phyloP scores from a whole-genome alignment of 2,888 invertebrate genomes.

The Andrena camellia region DNA sequence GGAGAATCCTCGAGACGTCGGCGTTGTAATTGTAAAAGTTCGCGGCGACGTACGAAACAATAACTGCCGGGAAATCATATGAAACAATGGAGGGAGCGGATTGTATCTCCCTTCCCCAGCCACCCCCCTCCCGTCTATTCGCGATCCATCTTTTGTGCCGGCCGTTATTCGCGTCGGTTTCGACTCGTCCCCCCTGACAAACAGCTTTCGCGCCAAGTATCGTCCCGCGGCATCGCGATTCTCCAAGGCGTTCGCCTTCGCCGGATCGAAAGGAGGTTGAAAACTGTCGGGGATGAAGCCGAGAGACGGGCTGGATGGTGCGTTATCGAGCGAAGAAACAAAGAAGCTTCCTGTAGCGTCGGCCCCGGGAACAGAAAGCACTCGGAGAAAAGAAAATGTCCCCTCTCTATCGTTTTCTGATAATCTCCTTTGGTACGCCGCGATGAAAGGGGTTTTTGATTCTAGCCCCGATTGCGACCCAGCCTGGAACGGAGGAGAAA shows the following conservation, averaged over 20 bases:
- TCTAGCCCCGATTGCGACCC: neutral
- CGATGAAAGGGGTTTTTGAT: slow-evolving; percentile 9
- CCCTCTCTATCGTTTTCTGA: slow-evolving; percentile 64
- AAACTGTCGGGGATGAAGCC: slow-evolving; percentile 9
- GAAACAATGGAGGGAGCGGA: slow-evolving; percentile 68
- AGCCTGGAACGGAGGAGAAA: no score
- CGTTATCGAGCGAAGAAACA: slow-evolving; percentile 62
- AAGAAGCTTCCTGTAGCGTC: slow-evolving; percentile 51
- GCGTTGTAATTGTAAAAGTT: slow-evolving; percentile 72
- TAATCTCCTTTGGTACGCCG: slow-evolving; percentile 53
- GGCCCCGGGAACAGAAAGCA: slow-evolving; percentile 31
- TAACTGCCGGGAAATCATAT: slow-evolving; percentile 70
- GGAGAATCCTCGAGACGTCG: slow-evolving; percentile 35
- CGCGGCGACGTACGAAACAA: slow-evolving; percentile 66
- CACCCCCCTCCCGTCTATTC: neutral
- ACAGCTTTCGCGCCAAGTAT: slow-evolving; percentile 52
- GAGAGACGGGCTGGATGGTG: slow-evolving; percentile 15
- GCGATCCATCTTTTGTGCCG: slow-evolving; percentile 16
- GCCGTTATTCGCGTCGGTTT: slow-evolving; percentile 31
- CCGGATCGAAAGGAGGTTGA: slow-evolving; percentile 9
- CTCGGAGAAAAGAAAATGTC: slow-evolving; percentile 52
- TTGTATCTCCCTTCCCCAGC: slow-evolving; percentile 42
- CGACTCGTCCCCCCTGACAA: slow-evolving; percentile 56
- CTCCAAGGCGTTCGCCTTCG: slow-evolving; percentile 48
- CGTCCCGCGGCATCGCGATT: slow-evolving; percentile 58